A percentile compares a stretch with the other conserved stretches of the same genome.
These are phyloP conservation scores for Latrodectus geometricus DNA, from an alignment of 1,140 invertebrate genomes.

Conservation along the genomic window DNA sequence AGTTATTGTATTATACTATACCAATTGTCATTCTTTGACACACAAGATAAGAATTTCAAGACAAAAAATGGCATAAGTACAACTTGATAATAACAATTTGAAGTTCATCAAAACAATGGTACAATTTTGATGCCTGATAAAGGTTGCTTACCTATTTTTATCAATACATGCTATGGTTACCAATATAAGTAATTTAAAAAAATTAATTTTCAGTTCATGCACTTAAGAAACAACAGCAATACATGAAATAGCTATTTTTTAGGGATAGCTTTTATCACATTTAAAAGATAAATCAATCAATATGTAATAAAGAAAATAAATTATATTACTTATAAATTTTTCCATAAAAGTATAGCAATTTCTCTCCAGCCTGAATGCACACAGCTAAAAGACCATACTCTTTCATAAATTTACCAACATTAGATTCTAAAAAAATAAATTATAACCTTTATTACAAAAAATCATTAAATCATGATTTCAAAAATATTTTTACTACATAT, in stretches of 20 bases:
- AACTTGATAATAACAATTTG: no score
- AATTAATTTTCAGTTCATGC: not conserved
- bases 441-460: not conserved
- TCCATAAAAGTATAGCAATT: constrained; percentile 40
- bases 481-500: not conserved
- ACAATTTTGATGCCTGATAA: no score
- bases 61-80: no score
- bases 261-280: not conserved
- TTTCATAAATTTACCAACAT: constrained; percentile 59
- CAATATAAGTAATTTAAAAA: not conserved
- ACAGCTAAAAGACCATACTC: constrained; percentile 42
- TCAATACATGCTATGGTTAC: not conserved
- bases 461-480: not conserved
- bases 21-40: no score
- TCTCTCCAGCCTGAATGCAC: constrained; percentile 48
- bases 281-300: no score
- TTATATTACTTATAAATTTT: constrained; percentile 38
- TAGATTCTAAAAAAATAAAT: constrained; percentile 43
- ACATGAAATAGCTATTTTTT: not conserved
- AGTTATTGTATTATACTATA: no score
- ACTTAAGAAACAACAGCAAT: not conserved
- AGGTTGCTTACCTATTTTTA: not conserved
- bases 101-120: no score
- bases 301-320: not conserved
- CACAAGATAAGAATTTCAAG: no score